Base-by-base conservation (phyloP, 2,113 vertebrate species). In the Oophaga pumilio region DNA sequence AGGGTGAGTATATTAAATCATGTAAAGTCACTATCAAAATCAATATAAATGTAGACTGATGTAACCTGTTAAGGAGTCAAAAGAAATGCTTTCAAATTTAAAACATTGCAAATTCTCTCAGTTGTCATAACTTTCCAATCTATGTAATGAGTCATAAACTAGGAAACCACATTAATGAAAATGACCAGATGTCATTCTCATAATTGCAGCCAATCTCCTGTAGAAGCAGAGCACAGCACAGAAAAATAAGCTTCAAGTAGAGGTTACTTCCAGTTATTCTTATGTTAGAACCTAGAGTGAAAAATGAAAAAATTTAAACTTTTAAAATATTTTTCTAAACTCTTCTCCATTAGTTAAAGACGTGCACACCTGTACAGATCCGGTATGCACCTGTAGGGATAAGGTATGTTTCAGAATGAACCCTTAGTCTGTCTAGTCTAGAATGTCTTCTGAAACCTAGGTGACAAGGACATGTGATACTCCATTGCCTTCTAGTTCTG, bases 61-160 rank as follows among this genome's bases (percentile, higher is more conserved):
- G 4, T 71, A 17, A 49, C 2, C 12, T 33, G 33, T 73, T 73
- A 73, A 43, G 28, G 26, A 15, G 15, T 33, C 14, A 8, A 43
- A 33, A 49, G 69, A 3, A 73, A 73, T 43, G 8, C 17, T 43
- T 71, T 15, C 28, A 71, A 33, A 15, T 10, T 24, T 71, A 33
- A 12, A 33, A 33, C 26, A 17, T 73, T 73, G 69, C 28, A 14
- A 20, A 20, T 73, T 43, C 4, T 14, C 15, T 17, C 1, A 73
- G 28, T 73, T 73, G 28, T 33, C 69, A 73, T 73, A 73, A 73
- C 69, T 73, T 49, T 73, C 28, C 33, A 43, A 43, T 49, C 43
- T 73, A 14, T 33, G 43, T 49, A 73, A 73, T 73, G 28, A 43
- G 69, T 73, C 69, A 73, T 73, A 73, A 73, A 73, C 69, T 73